Conservation (phyloP, 1,140 invertebrate species). For the Asbolus verrucosus region DNA sequence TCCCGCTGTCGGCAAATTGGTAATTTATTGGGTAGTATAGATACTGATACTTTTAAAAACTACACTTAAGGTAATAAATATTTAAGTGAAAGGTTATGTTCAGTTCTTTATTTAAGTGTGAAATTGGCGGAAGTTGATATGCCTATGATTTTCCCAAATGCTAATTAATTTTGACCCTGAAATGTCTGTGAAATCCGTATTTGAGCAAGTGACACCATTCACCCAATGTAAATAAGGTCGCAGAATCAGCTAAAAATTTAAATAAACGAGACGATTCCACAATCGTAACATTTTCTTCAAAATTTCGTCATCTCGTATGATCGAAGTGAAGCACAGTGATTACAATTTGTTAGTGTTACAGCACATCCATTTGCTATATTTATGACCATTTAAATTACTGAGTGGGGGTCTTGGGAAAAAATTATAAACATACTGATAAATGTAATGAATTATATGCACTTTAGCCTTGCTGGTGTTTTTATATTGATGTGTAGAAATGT, state of each 20-base stretch:
- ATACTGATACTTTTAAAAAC: too few relatives aligned
- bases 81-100: neutral
- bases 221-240: conserved; percentile 34
- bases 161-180: conserved; percentile 33
- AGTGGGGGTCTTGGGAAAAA: conserved; percentile 5
- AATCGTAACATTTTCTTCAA: conserved; percentile 6
- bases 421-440: conserved; percentile 21
- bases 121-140: conserved; percentile 21
- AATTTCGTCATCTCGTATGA: conserved; percentile 18
- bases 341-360: too few relatives aligned
- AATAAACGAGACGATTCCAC: conserved; percentile 14
- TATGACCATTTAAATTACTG: too few relatives aligned
- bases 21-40: too few relatives aligned
- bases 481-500: conserved; percentile 13
- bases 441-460: conserved; percentile 4
- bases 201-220: conserved; percentile 32
- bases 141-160: conserved; percentile 24
- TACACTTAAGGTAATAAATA: too few relatives aligned
- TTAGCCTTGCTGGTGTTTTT: conserved; percentile 19
- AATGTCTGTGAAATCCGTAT: conserved; percentile 30
- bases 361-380: too few relatives aligned
- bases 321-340: conserved; percentile 7
- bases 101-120: neutral
- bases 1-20: too few relatives aligned
- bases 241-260: neutral